Evolutionary conservation across 2,888 invertebrate genomes (phyloP).

Genomic region (Cerastoderma edule): DNA sequence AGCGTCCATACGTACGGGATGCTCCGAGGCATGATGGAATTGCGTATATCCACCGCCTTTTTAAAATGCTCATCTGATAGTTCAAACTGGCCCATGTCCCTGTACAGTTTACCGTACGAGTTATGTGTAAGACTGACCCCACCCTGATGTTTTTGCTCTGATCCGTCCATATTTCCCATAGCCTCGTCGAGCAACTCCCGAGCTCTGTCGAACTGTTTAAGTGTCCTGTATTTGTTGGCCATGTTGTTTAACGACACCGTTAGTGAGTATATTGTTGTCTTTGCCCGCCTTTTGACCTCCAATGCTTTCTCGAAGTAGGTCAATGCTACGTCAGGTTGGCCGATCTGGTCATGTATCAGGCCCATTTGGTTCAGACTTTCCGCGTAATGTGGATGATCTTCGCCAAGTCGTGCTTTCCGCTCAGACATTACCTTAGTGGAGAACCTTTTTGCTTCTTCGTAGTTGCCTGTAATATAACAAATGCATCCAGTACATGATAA

Average conservation of each 20-base stretch:
- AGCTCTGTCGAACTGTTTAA: constrained; percentile 36
- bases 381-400: constrained; percentile 53
- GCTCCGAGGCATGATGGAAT: constrained; percentile 28
- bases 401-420: constrained; percentile 31
- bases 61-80: constrained; percentile 41
- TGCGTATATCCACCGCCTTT: constrained; percentile 43
- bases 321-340: constrained; percentile 55
- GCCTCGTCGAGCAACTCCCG: constrained; percentile 43
- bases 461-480: constrained; percentile 46
- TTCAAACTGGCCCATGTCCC: constrained; percentile 19
- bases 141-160: constrained; percentile 10
- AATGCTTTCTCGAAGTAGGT: constrained; percentile 58
- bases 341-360: constrained; percentile 58
- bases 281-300: constrained; percentile 50
- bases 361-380: constrained; percentile 65
- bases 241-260: constrained; percentile 62
- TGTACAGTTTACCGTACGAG: constrained; percentile 39
- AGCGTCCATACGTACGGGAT: constrained; percentile 26
- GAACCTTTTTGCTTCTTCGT: constrained; percentile 56
- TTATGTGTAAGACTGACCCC: constrained; percentile 31
- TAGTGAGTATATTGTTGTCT: constrained; percentile 48
- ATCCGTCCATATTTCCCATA: constrained; percentile 22
- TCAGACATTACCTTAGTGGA: constrained; percentile 44
- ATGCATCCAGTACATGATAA: neutral
- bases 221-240: constrained; percentile 44